A percentile compares a stretch with the other conserved stretches of the same genome.
Conservation (phyloP, 1,140 invertebrate genomes). For the Heliconius congener region DNA sequence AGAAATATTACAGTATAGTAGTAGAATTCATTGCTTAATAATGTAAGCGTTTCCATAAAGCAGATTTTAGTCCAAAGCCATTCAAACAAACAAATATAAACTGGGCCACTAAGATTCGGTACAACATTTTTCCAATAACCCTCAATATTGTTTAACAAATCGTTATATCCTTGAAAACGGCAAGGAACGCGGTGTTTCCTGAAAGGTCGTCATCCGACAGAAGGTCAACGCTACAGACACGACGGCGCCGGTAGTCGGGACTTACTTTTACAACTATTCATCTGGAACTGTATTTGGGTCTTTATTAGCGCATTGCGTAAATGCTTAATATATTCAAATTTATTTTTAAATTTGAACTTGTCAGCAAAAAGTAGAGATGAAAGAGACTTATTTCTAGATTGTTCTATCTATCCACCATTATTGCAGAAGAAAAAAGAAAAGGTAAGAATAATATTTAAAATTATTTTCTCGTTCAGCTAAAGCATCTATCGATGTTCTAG, state of each 20-base stretch:
- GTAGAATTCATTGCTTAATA: too few relatives aligned
- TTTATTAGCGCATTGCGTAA: slow-evolving; percentile 26
- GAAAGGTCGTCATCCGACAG: slow-evolving; percentile 16
- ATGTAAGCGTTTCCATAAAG: too few relatives aligned
- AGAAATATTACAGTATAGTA: too few relatives aligned
- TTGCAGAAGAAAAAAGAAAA: too few relatives aligned
- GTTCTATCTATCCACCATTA: neutral
- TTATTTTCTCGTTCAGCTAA: too few relatives aligned
- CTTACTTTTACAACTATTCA: slow-evolving; percentile 6
- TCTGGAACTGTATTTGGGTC: neutral
- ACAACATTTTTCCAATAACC: neutral
- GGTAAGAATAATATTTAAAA: too few relatives aligned
- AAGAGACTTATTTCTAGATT: neutral
- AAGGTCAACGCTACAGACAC: slow-evolving; percentile 16
- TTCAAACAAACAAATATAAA: too few relatives aligned
- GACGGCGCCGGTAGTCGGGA: slow-evolving; percentile 13
- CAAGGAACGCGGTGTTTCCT: slow-evolving; percentile 12
- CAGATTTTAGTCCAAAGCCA: too few relatives aligned
- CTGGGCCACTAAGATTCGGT: too few relatives aligned
- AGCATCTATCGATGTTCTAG: too few relatives aligned
- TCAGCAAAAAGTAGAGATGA: neutral
- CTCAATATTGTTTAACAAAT: neutral
- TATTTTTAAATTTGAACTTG: neutral
- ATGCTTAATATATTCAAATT: neutral
- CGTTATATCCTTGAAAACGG: neutral